Percentiles rank a stretch among this genome's conserved stretches.
phyloP scores from a whole-genome alignment of 92 coral and sea anemone genomes.

The Montipora capitata region DNA sequence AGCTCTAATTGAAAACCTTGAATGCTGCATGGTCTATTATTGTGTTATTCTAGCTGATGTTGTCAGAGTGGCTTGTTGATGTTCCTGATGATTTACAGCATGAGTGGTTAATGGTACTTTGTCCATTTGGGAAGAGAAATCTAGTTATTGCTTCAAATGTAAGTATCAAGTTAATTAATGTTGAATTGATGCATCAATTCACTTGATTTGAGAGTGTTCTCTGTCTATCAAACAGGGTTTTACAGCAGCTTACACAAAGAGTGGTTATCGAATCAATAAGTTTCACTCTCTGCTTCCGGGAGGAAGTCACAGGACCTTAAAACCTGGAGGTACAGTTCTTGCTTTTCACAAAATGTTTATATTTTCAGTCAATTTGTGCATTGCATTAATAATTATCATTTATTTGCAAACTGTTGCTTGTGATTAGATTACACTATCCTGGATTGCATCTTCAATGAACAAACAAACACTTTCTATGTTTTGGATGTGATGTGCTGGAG shows the following conservation, averaged over 20 bases:
- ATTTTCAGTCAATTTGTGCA: too few species aligned
- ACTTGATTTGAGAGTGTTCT: not conserved
- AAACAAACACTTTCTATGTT: conserved; percentile 80
- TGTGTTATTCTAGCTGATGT: conserved; percentile 79
- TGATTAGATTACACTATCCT: conserved; percentile 90
- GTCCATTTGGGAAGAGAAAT: conserved; percentile 94
- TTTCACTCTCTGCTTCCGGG: conserved; percentile 94
- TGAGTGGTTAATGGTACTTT: conserved; percentile 94
- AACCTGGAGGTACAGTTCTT: conserved; percentile 80
- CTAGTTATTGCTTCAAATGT: conserved; percentile 95
- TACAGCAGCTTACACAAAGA: conserved; percentile 94
- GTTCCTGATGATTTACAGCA: conserved; percentile 85
- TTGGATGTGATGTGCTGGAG: conserved; percentile 98
- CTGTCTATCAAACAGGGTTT: conserved; percentile 65
- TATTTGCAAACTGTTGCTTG: not conserved
- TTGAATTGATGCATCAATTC: not conserved
- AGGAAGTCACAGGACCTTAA: conserved; percentile 88
- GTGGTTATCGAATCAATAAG: conserved; percentile 94
- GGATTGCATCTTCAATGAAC: conserved; percentile 95
- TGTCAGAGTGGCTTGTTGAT: conserved; percentile 98
- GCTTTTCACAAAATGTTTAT: too few species aligned
- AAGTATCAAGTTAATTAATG: not conserved
- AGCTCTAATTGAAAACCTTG: not conserved
- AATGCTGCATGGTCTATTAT: not conserved
- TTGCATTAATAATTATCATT: too few species aligned